Evolutionary conservation across 2,797 vertebrate genomes (phyloP), one percentile per base, ranked within the genome.

Genomic region (Scomberomorus guttatus): DNA sequence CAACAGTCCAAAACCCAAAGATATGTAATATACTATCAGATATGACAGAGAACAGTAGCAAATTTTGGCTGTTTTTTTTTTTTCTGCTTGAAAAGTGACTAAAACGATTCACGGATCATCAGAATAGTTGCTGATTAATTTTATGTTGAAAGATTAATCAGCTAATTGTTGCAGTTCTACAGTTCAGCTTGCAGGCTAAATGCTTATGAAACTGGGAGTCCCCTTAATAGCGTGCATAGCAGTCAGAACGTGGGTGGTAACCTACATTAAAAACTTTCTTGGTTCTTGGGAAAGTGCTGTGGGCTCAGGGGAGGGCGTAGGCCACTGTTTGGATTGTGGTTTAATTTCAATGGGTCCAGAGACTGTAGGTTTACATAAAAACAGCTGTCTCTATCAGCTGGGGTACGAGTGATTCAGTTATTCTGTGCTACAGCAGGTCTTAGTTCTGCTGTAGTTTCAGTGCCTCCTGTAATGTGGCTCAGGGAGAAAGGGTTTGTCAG

Each of bases 321-420:
- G 94, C 86, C 89, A 90, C 86, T 91, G 93, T 95, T 96, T 95
- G 93, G 82, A 94, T 95, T 95, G 94, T 87, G 94, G 94, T 92
- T 93, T 90, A 87, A 77, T 91, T 39, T 81, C 24, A n/a, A 54
- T 74, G 48, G 58, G 70, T 75, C 54, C 82, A 76, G 88, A 67
- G 94, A 87, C 90, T 85, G 88, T 81, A 89, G 92, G 86, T 91
- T 93, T 88, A 90, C 64, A 77, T 79, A 84, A 79, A 25, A 80
- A 83, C 65, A 82, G 75, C 83, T 86, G 83, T 82, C 48, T 69
- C 59, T 83, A 63, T 83, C 80, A 85, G 83, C 71, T 70, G 87
- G 60, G 85, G 85, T 91, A 93, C 89, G 84, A 88, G 89, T 88
- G 72, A 87, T 87, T 95, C 89, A 93, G 81, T 93, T 71, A 29